Evolutionary conservation across 2,888 invertebrate species (phyloP), one percentile per base, ranked within the genome.

Genomic region (Ganaspis brasiliensis): DNA sequence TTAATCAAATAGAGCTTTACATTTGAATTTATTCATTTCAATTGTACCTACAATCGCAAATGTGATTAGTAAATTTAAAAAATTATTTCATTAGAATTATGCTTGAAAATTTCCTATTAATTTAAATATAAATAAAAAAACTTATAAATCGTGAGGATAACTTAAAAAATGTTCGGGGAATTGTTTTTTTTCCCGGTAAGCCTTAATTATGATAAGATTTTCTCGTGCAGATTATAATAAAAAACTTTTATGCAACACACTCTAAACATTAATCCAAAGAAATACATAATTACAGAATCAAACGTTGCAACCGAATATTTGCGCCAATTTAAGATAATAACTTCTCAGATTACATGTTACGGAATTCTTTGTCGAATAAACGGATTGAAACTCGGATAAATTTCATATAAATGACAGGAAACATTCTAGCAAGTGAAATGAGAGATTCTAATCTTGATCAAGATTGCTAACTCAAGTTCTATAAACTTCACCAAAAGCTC

Each of bases 191-290:
- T 2, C 21, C 21, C 19, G 12, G 61, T 16, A 37, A 4, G 37
- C 5, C 37, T 61, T 37, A 61, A 61, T 61, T 61, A 61, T 37
- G 19, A 37, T 37, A 61, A 61, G 37, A 61, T 61, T 61, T 61
- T 61, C 10, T 12, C 19, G 19, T 61, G 61, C 61, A 61, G 19
- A 61, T 61, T 61, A 37, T n/a, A 19, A 31, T 1, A 59, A 35
- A 21, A 8, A 5, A 31, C 31, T 59, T 31, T 59, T 16, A 59
- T 55, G n/a, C 21, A 19, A 6, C 16, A 55, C 21, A 49, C 21
- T 16, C 24, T 56, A 56, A 56, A 56, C 21, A 56, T 21, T 56
- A 56, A 56, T 6, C 56, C 10, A 16, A 24, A 12, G 56, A 21
- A 24, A 19, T 56, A 9, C 56, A 55, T 55, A 55, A 55, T 12